Evolutionary conservation across 2,113 vertebrate species (phyloP).

Genomic region (Syrmaticus mikado): DNA sequence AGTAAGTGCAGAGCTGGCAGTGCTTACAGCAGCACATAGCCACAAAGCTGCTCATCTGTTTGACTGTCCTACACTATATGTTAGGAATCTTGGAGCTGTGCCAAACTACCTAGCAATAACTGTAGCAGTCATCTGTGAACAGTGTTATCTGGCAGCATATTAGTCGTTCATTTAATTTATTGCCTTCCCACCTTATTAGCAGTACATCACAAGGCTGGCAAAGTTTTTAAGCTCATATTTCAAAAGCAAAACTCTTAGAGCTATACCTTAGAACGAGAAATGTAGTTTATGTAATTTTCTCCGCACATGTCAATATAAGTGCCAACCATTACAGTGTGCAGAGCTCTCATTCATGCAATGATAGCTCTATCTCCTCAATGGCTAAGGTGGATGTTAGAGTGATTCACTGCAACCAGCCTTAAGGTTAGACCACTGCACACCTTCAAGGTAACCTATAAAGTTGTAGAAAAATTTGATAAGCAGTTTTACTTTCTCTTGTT

Average conservation of each 20-base stretch:
- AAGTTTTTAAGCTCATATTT: conserved; percentile 48
- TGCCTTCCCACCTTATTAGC: conserved; percentile 54
- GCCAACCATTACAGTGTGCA: not conserved
- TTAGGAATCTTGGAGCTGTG: not conserved
- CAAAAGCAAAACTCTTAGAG: conserved; percentile 18
- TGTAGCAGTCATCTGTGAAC: conserved; percentile 57
- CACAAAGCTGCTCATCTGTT: conserved; percentile 27
- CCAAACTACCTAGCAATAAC: conserved; percentile 47
- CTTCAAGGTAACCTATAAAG: conserved; percentile 23
- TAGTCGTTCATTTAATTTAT: conserved; percentile 49
- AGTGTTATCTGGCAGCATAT: conserved; percentile 28
- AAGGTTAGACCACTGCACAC: conserved; percentile 13
- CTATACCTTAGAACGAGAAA: conserved; percentile 13
- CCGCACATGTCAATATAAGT: not conserved
- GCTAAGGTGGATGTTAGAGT: conserved; percentile 25
- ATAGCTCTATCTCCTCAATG: not conserved
- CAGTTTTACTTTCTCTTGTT: conserved; percentile 28
- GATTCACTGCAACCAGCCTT: conserved; percentile 11
- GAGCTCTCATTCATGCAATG: not conserved
- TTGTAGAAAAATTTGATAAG: conserved; percentile 34
- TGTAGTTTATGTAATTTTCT: not conserved
- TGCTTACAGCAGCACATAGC: not conserved
- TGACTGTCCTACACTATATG: not conserved
- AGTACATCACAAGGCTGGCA: conserved; percentile 46
- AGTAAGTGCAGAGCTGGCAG: not conserved